A percentile compares a stretch with the other conserved stretches of the same genome.
These are phyloP conservation scores for Oreochromis aureus DNA, from an alignment of 2,113 vertebrate species.

Conservation along the genomic window DNA sequence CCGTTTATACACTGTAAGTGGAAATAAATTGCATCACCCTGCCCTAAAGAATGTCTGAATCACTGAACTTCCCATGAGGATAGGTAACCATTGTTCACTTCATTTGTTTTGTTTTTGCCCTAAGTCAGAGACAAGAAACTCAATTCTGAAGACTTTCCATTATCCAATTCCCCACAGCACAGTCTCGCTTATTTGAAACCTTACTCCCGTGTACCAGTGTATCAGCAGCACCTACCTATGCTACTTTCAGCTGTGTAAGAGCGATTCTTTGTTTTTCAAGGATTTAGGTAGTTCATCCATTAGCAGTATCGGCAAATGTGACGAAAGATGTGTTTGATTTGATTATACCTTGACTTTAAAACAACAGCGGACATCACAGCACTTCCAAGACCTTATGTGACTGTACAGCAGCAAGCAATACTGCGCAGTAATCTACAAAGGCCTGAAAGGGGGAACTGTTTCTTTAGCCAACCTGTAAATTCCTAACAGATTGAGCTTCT, in stretches of 20 bases:
- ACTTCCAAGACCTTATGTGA: background rate
- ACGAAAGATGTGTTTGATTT: background rate
- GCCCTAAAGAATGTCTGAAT: constrained; percentile 12
- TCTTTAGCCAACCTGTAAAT: constrained; percentile 21
- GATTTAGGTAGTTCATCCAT: background rate
- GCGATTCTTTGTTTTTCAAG: background rate
- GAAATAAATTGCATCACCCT: background rate
- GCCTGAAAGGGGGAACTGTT: constrained; percentile 1
- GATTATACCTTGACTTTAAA: background rate
- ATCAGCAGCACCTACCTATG: background rate
- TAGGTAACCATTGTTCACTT: constrained; percentile 12
- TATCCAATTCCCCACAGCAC: background rate
- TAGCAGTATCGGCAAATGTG: background rate
- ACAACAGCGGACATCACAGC: background rate
- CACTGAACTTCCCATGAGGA: background rate
- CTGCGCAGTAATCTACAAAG: background rate
- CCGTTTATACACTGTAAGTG: background rate
- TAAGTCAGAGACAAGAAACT: constrained; percentile 11
- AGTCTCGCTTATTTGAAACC: background rate
- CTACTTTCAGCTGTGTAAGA: background rate
- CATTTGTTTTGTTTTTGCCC: constrained; percentile 15
- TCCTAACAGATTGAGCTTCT: constrained; percentile 36
- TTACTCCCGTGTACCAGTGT: background rate
- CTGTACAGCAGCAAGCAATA: background rate
- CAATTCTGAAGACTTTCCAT: background rate